Conservation (phyloP, 2,888 invertebrate species). For the Eulithis prunata region DNA sequence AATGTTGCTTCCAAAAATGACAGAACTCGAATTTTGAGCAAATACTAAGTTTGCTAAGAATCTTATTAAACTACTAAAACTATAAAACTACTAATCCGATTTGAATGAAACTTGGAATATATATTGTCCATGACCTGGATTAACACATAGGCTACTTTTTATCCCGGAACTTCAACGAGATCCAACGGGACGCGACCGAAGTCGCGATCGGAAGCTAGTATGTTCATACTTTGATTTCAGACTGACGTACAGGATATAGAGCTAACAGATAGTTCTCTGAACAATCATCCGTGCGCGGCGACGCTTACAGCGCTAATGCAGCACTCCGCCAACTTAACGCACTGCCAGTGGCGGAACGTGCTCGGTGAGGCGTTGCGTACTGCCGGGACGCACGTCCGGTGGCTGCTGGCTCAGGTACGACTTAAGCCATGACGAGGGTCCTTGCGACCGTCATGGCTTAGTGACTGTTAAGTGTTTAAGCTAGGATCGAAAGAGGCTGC, state of each 20-base stretch:
- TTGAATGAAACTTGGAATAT: no score
- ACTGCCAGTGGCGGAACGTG: slow-evolving; percentile 36
- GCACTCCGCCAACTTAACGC: slow-evolving; percentile 42
- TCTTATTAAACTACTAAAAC: no score
- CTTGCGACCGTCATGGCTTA: slow-evolving; percentile 2
- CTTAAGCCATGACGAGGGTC: neutral
- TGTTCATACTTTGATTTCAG: slow-evolving; percentile 38
- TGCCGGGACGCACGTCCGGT: slow-evolving; percentile 45
- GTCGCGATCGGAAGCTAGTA: neutral
- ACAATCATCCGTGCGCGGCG: slow-evolving; percentile 55
- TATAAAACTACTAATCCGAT: no score
- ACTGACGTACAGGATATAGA: slow-evolving; percentile 52
- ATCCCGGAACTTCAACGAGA: no score
- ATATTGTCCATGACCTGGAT: no score
- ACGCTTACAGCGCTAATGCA: slow-evolving; percentile 54
- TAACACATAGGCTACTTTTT: no score
- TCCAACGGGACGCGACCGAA: no score
- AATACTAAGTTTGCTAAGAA: no score
- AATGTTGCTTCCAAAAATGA: no score
- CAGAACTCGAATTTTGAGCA: no score
- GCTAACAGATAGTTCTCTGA: slow-evolving; percentile 55
- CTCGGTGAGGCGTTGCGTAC: slow-evolving; percentile 38
- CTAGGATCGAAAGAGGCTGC: neutral
- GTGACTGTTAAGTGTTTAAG: neutral
- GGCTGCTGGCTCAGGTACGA: slow-evolving; percentile 62